Evolutionary conservation across 2,888 invertebrate genomes (phyloP).

Genomic region (Heliothis peltigera): DNA sequence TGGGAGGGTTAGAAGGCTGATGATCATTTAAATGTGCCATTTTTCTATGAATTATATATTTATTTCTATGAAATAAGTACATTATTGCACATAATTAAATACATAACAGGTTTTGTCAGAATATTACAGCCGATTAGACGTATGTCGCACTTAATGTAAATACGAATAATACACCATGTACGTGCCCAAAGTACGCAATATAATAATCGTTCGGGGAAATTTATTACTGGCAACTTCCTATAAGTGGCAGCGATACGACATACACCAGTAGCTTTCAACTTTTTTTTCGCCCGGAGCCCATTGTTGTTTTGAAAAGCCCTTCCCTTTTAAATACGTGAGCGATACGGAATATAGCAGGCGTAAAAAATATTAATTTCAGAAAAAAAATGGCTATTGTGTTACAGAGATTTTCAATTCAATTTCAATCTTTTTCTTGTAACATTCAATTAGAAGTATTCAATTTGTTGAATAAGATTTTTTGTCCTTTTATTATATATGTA

Average conservation of each 20-base stretch:
- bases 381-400: too few species aligned
- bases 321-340: constrained; percentile 1
- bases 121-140: not conserved
- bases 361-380: not conserved
- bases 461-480: too few species aligned
- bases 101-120: not conserved
- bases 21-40: too few species aligned
- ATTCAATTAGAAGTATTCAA: too few species aligned
- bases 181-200: constrained; percentile 34
- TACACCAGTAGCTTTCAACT: constrained; percentile 17
- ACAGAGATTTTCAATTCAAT: too few species aligned
- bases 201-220: constrained; percentile 10
- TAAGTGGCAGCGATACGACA: constrained; percentile 26
- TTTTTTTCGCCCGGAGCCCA: not conserved
- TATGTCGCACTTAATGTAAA: constrained; percentile 20
- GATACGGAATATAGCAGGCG: not conserved
- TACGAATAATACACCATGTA: constrained; percentile 3
- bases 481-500: not conserved
- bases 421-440: too few species aligned
- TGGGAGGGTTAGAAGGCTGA: too few species aligned
- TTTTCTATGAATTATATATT: too few species aligned
- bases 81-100: too few species aligned
- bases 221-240: constrained; percentile 35
- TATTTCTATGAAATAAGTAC: too few species aligned
- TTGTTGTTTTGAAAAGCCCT: constrained; percentile 1